These are phyloP conservation scores for Ammodytes marinus DNA, from an alignment of 2,113 vertebrate genomes.

Conservation along the genomic window DNA sequence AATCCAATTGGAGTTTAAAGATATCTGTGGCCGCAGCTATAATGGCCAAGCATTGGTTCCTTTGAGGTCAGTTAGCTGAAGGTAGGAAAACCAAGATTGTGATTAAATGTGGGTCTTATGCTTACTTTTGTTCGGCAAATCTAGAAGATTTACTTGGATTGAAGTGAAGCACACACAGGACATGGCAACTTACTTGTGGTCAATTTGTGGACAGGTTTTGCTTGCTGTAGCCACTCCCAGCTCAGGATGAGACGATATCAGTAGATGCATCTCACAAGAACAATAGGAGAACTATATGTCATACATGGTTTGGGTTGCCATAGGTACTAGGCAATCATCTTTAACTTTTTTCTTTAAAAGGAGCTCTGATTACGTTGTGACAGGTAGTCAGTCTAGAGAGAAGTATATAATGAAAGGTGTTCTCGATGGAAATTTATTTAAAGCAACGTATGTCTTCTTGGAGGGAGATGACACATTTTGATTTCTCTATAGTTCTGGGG, in stretches of 20 bases:
- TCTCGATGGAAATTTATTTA: background rate
- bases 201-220: background rate
- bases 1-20: slow-evolving; percentile 68
- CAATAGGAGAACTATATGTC: background rate
- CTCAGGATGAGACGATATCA: background rate
- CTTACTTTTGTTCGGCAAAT: slow-evolving; percentile 24
- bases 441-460: background rate
- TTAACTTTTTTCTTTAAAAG: slow-evolving; percentile 1
- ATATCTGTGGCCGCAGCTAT: slow-evolving; percentile 40
- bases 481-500: background rate
- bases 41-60: slow-evolving; percentile 32
- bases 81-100: slow-evolving; percentile 22
- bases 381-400: background rate
- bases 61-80: slow-evolving; percentile 28
- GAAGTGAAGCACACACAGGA: background rate
- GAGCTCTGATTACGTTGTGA: background rate
- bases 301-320: background rate
- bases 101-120: slow-evolving; percentile 21
- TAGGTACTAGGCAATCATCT: background rate
- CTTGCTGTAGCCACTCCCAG: background rate
- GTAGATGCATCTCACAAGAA: background rate
- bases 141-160: slow-evolving; percentile 9
- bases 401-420: background rate
- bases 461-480: background rate
- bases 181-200: background rate